phyloP scores from a whole-genome alignment of 1,140 invertebrate species.

The Ceratitis capitata region DNA sequence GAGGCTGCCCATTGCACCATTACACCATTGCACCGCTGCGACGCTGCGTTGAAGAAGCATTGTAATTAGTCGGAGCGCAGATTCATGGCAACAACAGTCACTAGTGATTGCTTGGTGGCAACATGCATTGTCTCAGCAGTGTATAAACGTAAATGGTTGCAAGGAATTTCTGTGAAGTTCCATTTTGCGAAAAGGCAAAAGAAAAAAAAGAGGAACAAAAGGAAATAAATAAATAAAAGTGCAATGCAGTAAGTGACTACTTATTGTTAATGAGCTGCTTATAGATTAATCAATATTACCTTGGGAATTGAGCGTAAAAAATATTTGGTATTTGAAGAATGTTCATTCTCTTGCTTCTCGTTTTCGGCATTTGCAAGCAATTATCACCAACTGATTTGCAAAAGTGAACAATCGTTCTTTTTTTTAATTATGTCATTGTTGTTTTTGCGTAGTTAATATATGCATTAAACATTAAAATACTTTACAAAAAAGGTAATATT shows the following conservation, averaged over 20 bases:
- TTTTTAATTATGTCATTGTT: not conserved
- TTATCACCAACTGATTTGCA: conserved; percentile 24
- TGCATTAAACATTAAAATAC: not conserved
- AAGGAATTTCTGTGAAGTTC: not conserved
- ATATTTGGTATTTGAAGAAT: not conserved
- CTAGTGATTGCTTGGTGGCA: not conserved
- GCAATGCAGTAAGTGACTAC: not conserved
- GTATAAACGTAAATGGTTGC: not conserved
- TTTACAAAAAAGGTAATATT: not conserved
- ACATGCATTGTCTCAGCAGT: not conserved
- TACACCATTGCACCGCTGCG: not conserved
- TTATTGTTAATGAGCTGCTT: conserved; percentile 12
- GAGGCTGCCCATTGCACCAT: not conserved
- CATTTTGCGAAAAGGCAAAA: not conserved
- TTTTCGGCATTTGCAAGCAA: not conserved
- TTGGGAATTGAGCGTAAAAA: conserved; percentile 6
- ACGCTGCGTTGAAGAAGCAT: not conserved
- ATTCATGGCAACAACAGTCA: not conserved
- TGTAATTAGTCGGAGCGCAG: not conserved
- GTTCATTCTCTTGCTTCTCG: not conserved
- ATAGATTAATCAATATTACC: conserved; percentile 21
- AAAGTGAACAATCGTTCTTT: not conserved
- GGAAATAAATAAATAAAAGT: not conserved
- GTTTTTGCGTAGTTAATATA: not conserved
- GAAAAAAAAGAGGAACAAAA: not conserved